Conservation (phyloP, 2,888 invertebrate species). For the Drosophila kanekoi region DNA sequence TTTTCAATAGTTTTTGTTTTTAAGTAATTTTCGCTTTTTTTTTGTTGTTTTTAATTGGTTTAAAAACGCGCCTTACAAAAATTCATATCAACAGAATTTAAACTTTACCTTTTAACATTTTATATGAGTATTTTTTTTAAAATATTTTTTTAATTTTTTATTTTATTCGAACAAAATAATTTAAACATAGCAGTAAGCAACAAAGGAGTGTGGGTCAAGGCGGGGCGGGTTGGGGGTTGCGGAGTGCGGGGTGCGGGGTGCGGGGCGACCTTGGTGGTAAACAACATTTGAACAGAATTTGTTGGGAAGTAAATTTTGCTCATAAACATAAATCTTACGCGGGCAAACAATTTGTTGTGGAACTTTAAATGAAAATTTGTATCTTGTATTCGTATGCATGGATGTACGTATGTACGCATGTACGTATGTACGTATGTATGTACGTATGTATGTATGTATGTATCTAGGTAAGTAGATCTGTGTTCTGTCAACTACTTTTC, state of each 20-base stretch:
- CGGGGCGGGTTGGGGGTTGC: conserved; percentile 11
- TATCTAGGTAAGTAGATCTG: conserved; percentile 62
- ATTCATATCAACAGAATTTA: conserved; percentile 82
- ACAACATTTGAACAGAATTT: conserved; percentile 37
- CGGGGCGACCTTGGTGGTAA: conserved; percentile 8
- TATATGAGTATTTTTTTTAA: conserved; percentile 52
- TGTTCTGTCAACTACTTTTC: conserved; percentile 55
- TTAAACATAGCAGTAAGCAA: conserved; percentile 80
- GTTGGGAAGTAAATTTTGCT: conserved; percentile 26
- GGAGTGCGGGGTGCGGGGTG: background rate
- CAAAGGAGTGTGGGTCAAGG: conserved; percentile 47
- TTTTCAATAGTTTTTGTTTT: conserved; percentile 70
- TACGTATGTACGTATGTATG: conserved; percentile 57
- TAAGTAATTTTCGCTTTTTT: conserved; percentile 31
- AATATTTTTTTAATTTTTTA: conserved; percentile 13
- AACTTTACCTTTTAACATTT: conserved; percentile 62
- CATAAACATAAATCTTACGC: conserved; percentile 58
- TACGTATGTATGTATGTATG: conserved; percentile 34
- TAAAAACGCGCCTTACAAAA: conserved; percentile 71
- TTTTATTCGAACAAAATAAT: conserved; percentile 61
- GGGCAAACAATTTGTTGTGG: conserved; percentile 52
- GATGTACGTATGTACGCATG: conserved; percentile 35
- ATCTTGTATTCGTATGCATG: conserved; percentile 39
- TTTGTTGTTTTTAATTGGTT: conserved; percentile 66
- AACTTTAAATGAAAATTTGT: conserved; percentile 41